Evolutionary conservation across 1,140 invertebrate genomes (phyloP), one percentile per base, ranked within the genome.

Genomic region (Panulirus ornatus): DNA sequence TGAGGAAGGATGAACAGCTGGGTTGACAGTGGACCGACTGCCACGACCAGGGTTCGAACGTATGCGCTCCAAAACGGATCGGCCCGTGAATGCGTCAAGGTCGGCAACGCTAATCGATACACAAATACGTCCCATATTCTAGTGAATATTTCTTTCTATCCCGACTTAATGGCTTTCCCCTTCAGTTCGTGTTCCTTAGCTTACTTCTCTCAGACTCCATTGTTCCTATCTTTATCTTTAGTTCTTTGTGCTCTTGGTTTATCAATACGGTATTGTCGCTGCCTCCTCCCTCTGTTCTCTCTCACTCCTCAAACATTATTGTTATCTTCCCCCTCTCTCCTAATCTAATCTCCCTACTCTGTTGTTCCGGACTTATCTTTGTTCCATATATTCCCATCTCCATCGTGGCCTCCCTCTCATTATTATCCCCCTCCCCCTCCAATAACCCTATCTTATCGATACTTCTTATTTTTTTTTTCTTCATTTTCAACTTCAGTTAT

Each of bases 371-470:
- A 30, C 36, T 16, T 19, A 22, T 63, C 40, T 36, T 27, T 34
- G 30, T 63, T 27, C 27, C 58, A 19, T 27, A 19, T 16, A 16
- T 40, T 63, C 58, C 34, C 81, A 2, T 38, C 8, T n/a, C 40
- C 47, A 16, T 40, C 5, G n/a, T 70, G 36, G 36, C 40, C n/a
- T 27, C 30, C 14, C 19, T 38, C 40, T 27, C 66, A 36, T 70
- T 27, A 14, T 38, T 70, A 27, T 84, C 82, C 22, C 54, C 30
- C 75, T 78, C 40, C 75, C 40, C 40, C 14, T 42, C 40, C 75
- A 14, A 40, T 42, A 9, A 9, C 30, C 14, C 40, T 42, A 14
- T 42, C 75, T 38, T 27, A 11, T 36, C 27, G 14, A 34, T 42
- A 11, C 38, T 78, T 27, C 34, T 38, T 36, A 6, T 83, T 30